Evolutionary conservation across 2,113 vertebrate species (phyloP).

Genomic region (Mugil cephalus): DNA sequence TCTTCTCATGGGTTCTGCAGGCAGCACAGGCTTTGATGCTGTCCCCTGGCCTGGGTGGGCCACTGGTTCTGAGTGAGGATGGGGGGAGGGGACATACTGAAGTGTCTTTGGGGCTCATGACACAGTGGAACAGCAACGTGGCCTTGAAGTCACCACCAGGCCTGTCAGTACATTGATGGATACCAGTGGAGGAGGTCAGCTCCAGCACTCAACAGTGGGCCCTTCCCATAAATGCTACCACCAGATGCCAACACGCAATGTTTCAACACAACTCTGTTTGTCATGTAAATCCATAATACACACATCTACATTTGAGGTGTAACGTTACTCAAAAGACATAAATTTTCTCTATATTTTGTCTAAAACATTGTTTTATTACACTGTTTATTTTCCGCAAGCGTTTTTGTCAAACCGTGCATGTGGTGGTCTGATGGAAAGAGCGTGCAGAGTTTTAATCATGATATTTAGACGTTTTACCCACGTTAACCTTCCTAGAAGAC

Average conservation of each 20-base stretch:
- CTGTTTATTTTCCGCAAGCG: background rate
- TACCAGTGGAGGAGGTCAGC: conserved; percentile 53
- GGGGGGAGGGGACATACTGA: conserved; percentile 29
- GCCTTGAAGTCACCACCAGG: conserved; percentile 76
- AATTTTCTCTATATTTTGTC: too few relatives aligned
- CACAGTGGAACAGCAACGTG: conserved; percentile 66
- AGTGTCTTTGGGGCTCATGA: conserved; percentile 72
- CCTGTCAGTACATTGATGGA: conserved; percentile 79
- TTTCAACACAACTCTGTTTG: too few relatives aligned
- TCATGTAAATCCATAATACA: too few relatives aligned
- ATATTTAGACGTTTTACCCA: background rate
- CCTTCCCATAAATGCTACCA: conserved; percentile 57
- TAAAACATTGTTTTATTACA: too few relatives aligned
- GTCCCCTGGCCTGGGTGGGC: conserved; percentile 26
- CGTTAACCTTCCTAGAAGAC: conserved; percentile 39
- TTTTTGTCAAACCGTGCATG: background rate
- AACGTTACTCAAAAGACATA: background rate
- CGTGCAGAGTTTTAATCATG: too few relatives aligned
- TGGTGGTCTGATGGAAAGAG: too few relatives aligned
- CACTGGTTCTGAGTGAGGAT: conserved; percentile 26
- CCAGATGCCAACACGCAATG: background rate
- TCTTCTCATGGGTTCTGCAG: background rate
- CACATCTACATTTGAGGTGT: background rate
- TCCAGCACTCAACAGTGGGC: conserved; percentile 33
- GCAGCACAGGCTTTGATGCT: background rate